phyloP scores from a whole-genome alignment of 2,113 vertebrate species.

The Xerus inauris region DNA sequence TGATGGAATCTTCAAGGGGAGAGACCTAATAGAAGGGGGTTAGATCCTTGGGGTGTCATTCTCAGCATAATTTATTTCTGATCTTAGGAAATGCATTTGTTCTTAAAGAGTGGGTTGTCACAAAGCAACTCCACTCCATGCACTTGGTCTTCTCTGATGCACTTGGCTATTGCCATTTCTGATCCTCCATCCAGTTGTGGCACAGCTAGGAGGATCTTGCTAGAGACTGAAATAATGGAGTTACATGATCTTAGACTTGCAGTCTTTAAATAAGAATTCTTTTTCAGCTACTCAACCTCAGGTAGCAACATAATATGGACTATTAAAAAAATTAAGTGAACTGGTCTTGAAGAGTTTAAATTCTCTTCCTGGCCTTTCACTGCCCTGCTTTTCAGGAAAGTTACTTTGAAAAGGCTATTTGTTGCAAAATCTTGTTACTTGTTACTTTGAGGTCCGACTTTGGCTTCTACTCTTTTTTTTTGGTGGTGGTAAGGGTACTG shows the following conservation, averaged over 20 bases:
- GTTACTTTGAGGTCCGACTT: not conserved
- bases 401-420: not conserved
- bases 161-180: not conserved
- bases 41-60: not conserved
- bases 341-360: not conserved
- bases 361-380: fast-evolving
- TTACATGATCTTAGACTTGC: too few species aligned
- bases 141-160: not conserved
- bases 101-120: not conserved
- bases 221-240: not conserved
- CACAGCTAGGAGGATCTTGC: not conserved
- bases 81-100: too few species aligned
- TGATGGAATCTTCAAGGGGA: not conserved
- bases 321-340: not conserved
- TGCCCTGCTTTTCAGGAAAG: not conserved
- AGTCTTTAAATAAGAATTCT: not conserved
- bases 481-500: too few species aligned
- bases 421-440: not conserved
- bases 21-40: fast-evolving
- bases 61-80: not conserved
- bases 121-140: too few species aligned
- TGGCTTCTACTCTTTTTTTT: not conserved
- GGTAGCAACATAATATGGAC: not conserved
- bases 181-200: not conserved
- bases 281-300: not conserved